Base-by-base conservation (phyloP, 2,888 invertebrate species). In the Nasonovia ribisnigri region DNA sequence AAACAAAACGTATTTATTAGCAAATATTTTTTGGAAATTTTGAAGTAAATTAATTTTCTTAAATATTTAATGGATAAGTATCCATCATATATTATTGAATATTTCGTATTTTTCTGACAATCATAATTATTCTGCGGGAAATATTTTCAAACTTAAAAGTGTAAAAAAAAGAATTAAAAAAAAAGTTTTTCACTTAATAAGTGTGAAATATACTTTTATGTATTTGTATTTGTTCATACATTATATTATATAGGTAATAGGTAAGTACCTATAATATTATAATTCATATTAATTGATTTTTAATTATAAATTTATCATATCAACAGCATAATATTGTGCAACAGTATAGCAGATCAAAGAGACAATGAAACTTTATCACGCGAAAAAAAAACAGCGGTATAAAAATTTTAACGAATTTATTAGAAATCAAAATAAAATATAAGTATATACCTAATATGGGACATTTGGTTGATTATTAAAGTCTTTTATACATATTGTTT, bases 381-480 rank as follows among this genome's bases (percentile, higher is more conserved):
- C 1, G 43, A 84, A 42, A 91, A 91, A 43, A 84, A 54, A 84
- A 54, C 42, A 0, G 42, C 29, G 3, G 13, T 42, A 24, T n/a
- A 91, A 91, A 91, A 84, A 51, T 1, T 24, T 29, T 1, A 54
- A 54, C 13, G 54, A 91, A 42, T 54, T 84, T 29, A 84, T 54
- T 51, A 8, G 42, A 29, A 54, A 54, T 11, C 36, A 43, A 0
- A 84, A n/a, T 51, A 91, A 84, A 54, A 46, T 43, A 29, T 42
- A 91, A 84, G 84, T 91, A 91, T 46, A 11, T n/a, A n/a, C n/a
- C n/a, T n/a, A n/a, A n/a, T n/a, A 46, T 54, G 54, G 13, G 29
- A 57, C 11, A 42, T 36, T 60, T 60, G 29, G 11, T 60, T 10
- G 29, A 60, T 60, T 29, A 29, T 29, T 60, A 29, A 60, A 29